Base-by-base conservation (phyloP, 1,140 invertebrate species). In the Sitobion miscanthi region DNA sequence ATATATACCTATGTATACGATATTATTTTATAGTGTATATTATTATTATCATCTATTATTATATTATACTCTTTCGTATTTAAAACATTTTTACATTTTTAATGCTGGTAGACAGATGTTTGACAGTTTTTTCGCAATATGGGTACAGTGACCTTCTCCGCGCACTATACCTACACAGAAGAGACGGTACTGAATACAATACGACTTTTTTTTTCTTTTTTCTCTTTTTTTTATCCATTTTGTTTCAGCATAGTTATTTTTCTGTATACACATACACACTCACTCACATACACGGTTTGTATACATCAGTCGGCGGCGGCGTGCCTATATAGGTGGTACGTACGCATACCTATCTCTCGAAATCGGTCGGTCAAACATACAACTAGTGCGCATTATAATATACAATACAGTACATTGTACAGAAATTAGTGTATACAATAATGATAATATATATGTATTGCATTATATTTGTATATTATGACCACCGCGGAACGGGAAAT, bases 41-140 rank as follows among this genome's bases (percentile, higher is more conserved):
- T 82, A 77, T 77, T n/a, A 35, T 49, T 49, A 49, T 42, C 42
- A 42, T 42, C 42, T 42, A 42, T 42, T 42, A 42, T 42, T 49
- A 49, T 77, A 77, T 82, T 38, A 38, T 83, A 42, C 83, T 23
- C 9, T 86, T 88, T 88, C 87, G 49, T n/a, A 69, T 62, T 45
- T 62, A 69, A 90, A 69, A 90, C 25, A 52, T 30, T 52, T 52
- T 38, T 88, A 90, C 45, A 35, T 89, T 90, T 90, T 69, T 30
- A 90, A 69, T 69, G 89, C 57, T 69, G 89, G 89, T 69, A 69
- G 89, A 90, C 89, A 90, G 89, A 90, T 90, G 89, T 90, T 90
- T 45, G 89, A 69, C 89, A 25, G 89, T 89, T 54, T 89, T 89
- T 90, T 69, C 11, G 57, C 89, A 69, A 90, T 90, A 90, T 90